Base-by-base conservation (phyloP, 1,140 invertebrate genomes). In the Anadara kagoshimensis region DNA sequence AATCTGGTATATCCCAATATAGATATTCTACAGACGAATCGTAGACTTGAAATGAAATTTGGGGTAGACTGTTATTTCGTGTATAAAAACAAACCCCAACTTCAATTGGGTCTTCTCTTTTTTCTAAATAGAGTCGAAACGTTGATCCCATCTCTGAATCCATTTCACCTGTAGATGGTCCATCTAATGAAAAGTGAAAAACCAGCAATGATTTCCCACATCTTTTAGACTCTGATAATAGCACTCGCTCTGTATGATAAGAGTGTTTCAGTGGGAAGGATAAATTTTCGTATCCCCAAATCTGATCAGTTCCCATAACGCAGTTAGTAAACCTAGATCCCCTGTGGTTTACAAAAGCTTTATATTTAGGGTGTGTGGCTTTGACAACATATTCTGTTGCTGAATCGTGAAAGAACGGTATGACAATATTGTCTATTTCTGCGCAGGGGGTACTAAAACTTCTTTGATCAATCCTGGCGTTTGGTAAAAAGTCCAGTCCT, bases 391-490 rank as follows among this genome's bases (percentile, higher is more conserved):
- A 78, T 51, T 68, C 63, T 18, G 29, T 49, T 0, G 72, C 47
- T 14, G 54, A 58, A 0, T 45, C 41, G 16, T 69, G 63, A 29
- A 75, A 78, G 44, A 78, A 43, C 5, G 76, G 56, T 51, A 80
- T 75, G 29, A 76, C 70, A 1, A 81, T 71, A 56, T 81, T 81
- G 49, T 81, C 76, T 65, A 78, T 71, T 41, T 81, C 79, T 18
- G 79, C 76, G 64, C 79, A 81, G n/a, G 47, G 22, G 5, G 76
- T 81, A 12, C 24, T 26, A 47, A 71, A 71, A 59, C 76, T 81
- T 26, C 22, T 66, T 26, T 79, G 75, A 18, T 56, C 45, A 5
- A 71, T 53, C 11, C 44, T 45, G 8, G 51, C 75, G 29, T 65
- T 59, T n/a, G 75, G 36, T 53, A 75, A 53, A 16, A 70, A 67